These are phyloP conservation scores for Lutjanus argentimaculatus DNA, from an alignment of 2,797 vertebrate species.

Conservation along the genomic window DNA sequence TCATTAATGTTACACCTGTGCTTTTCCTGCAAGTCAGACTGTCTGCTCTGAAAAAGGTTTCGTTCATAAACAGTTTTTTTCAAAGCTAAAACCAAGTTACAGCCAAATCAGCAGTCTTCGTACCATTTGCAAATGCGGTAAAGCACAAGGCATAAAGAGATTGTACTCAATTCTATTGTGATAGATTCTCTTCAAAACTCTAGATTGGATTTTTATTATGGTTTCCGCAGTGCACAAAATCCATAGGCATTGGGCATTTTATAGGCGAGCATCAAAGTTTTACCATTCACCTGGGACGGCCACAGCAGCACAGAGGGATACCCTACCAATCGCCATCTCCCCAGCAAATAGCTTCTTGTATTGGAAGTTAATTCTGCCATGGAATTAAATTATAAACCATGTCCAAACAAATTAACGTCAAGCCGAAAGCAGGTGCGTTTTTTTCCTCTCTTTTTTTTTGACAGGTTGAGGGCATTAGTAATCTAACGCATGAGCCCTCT, in stretches of 20 bases:
- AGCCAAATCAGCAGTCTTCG: conserved; percentile 38
- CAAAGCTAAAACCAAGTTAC: not conserved
- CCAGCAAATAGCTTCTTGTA: conserved; percentile 74
- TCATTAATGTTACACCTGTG: conserved; percentile 26
- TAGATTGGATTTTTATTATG: conserved; percentile 74
- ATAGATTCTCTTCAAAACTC: conserved; percentile 68
- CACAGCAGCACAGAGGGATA: conserved; percentile 36
- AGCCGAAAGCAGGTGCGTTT: conserved; percentile 79
- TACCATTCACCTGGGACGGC: conserved; percentile 73
- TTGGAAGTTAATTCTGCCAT: conserved; percentile 83
- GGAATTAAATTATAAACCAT: conserved; percentile 87
- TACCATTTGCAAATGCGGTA: conserved; percentile 43
- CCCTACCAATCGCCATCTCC: conserved; percentile 59
- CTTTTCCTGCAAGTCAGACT: conserved; percentile 11
- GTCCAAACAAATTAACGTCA: conserved; percentile 88
- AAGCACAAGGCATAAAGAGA: conserved; percentile 54
- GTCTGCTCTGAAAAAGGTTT: conserved; percentile 2
- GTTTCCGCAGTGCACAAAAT: conserved; percentile 67
- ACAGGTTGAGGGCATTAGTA: conserved; percentile 78
- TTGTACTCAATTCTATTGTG: conserved; percentile 57
- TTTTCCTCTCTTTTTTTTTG: conserved; percentile 72
- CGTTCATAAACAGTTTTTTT: not conserved
- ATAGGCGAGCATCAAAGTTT: conserved; percentile 71
- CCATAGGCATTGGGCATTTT: conserved; percentile 62
- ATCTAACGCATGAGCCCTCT: conserved; percentile 76